Base-by-base conservation (phyloP, 2,888 invertebrate species). In the Caenorhabditis doughertyi region DNA sequence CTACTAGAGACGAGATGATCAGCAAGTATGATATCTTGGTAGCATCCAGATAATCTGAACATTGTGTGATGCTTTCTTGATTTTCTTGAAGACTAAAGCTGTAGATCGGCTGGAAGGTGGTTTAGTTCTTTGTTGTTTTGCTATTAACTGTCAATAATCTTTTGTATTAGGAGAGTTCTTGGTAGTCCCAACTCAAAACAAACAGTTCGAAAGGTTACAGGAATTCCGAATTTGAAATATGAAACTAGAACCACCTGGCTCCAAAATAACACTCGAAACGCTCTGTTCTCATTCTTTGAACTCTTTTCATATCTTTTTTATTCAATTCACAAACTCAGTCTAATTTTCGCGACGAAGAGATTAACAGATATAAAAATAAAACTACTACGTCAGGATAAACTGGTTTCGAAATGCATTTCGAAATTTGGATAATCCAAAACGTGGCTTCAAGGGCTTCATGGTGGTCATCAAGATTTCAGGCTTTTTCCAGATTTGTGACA, bases 361-460 rank as follows among this genome's bases (percentile, higher is more conserved):
- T 64, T 64, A 64, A 9, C 64, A 32, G 64, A 49, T 64, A 47
- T 64, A 47, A 60, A 42, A 29, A 47, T 64, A 47, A 60, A 42
- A 29, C 47, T 29, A 29, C 47, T 29, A 64, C 64, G 47, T 64
- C 64, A 64, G 64, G 29, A 18, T 4, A 18, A 32, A 49, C 64
- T 29, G 47, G 47, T 64, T 64, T 49, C 29, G n/a, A 64, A 64
- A 21, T 49, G 64, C 29, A 49, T 64, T 55, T 32, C 51, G 25
- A 51, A 51, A 51, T 51, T 51, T 51, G 51, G 25, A 11, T 51
- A 5, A 51, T 64, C 47, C 47, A 42, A 29, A 62, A 64, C 64
- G 64, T 64, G 64, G 47, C 64, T 64, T 64, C 64, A 64, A 64
- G 1, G 44, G 64, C 64, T 64, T 64, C 47, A 3, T 47, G 64